Evolutionary conservation across 2,888 invertebrate genomes (phyloP).

Genomic region (Leucophora obtusa): DNA sequence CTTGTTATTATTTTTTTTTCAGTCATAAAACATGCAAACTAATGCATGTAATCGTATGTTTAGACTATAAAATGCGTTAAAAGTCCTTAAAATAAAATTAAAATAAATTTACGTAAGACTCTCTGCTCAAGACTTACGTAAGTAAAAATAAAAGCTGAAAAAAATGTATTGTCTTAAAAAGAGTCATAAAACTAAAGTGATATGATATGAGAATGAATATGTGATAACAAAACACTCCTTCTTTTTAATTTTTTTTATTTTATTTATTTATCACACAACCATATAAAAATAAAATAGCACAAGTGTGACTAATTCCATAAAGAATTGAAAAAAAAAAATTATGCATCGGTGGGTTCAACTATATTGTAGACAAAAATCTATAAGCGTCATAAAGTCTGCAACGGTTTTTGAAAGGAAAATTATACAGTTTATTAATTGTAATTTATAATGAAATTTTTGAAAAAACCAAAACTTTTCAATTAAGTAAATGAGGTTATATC

Average conservation of each 20-base stretch:
- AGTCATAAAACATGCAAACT: conserved; percentile 65
- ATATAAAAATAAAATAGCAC: conserved; percentile 37
- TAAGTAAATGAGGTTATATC: background rate
- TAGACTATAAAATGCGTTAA: conserved; percentile 63
- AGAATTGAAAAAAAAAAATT: conserved; percentile 4
- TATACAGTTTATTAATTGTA: background rate
- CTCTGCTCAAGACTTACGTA: background rate
- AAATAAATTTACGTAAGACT: conserved; percentile 63
- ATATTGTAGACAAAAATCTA: background rate
- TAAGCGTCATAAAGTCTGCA: conserved; percentile 50
- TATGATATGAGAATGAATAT: conserved; percentile 42
- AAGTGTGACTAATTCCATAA: conserved; percentile 55
- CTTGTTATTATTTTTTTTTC: background rate
- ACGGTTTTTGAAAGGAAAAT: background rate
- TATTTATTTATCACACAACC: conserved; percentile 9
- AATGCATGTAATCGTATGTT: conserved; percentile 62
- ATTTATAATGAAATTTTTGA: background rate
- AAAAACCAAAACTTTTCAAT: background rate
- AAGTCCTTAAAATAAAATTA: conserved; percentile 68
- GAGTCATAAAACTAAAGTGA: conserved; percentile 62
- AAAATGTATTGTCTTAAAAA: conserved; percentile 54
- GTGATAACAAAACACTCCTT: conserved; percentile 62
- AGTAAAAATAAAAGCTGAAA: conserved; percentile 23
- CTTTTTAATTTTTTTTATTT: conserved; percentile 40
- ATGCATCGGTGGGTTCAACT: background rate